Conservation (phyloP, 2,888 invertebrate genomes). For the Ferdinandea cuprea region DNA sequence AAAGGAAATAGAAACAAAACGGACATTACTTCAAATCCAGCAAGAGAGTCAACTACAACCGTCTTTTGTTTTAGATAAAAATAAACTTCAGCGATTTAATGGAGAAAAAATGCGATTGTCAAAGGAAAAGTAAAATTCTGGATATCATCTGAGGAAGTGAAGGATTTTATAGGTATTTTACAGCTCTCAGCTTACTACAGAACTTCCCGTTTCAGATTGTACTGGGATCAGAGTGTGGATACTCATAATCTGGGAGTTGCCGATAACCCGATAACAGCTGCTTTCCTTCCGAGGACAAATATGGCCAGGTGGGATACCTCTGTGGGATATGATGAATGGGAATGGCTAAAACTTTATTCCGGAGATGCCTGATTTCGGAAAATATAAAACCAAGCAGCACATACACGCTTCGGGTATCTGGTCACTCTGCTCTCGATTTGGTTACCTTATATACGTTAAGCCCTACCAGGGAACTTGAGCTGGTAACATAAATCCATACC, state of each 20-base stretch:
- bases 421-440: no score
- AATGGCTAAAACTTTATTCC: no score
- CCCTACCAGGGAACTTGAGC: no score
- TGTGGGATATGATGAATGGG: no score
- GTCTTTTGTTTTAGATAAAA: constrained; percentile 15
- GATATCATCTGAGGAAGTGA: constrained; percentile 15
- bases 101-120: constrained; percentile 9
- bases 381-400: no score
- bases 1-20: constrained; percentile 13
- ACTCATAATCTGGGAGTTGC: constrained; percentile 21
- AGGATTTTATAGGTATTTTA: constrained; percentile 21
- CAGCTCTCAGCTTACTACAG: constrained; percentile 13
- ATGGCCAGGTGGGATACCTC: no score
- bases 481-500: no score
- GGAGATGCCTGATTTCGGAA: no score
- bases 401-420: no score
- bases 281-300: no score
- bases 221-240: constrained; percentile 23
- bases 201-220: constrained; percentile 26
- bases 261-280: no score
- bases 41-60: constrained; percentile 8
- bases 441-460: no score
- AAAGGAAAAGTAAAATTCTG: constrained; percentile 23
- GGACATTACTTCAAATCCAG: constrained; percentile 6
- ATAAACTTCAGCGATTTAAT: constrained; percentile 1